A percentile compares a stretch with the other conserved stretches of the same genome.
Evolutionary conservation across 2,113 vertebrate species (phyloP).

Genomic region (Phoxinus phoxinus): DNA sequence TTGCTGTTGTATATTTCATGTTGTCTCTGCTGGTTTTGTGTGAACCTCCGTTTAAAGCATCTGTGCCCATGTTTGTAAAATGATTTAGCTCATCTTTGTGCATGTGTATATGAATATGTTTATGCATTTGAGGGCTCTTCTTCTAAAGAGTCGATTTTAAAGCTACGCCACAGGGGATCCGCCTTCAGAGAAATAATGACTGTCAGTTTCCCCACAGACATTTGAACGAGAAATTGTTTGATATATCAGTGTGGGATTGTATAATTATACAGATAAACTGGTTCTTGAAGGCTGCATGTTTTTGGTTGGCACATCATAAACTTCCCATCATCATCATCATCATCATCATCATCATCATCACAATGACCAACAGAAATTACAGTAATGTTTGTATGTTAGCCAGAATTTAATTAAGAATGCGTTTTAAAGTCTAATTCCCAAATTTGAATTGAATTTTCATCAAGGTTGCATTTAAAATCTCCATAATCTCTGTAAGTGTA

Average conservation of each 20-base stretch:
- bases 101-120: constrained; percentile 14
- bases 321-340: neutral
- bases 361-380: neutral
- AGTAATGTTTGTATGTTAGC: neutral
- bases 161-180: neutral
- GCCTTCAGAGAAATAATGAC: constrained; percentile 30
- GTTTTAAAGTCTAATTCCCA: neutral
- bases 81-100: neutral
- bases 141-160: constrained; percentile 19
- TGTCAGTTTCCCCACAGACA: constrained; percentile 1
- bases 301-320: neutral
- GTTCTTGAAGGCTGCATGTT: neutral
- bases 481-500: too few species aligned
- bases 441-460: neutral
- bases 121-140: neutral
- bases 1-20: neutral
- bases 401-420: constrained; percentile 3
- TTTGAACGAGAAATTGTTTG: constrained; percentile 16
- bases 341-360: neutral
- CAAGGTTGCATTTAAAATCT: too few species aligned
- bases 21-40: neutral
- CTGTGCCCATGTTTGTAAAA: neutral
- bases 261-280: constrained; percentile 8
- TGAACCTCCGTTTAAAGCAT: neutral
- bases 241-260: neutral